These are phyloP conservation scores for Pan troglodytes DNA, from an alignment of 2,113 vertebrate genomes.

Conservation along the genomic window DNA sequence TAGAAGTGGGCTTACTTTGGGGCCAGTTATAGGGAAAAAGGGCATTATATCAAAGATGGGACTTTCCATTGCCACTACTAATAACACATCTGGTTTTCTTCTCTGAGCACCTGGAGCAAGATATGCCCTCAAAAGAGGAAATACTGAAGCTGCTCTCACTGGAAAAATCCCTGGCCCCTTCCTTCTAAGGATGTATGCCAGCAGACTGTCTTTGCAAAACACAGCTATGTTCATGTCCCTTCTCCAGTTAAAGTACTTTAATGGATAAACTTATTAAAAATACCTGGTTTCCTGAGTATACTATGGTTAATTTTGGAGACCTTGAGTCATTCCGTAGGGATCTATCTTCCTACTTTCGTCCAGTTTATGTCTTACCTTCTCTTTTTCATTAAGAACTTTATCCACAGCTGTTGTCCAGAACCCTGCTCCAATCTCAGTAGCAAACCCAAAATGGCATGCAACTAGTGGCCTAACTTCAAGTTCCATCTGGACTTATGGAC, in stretches of 20 bases:
- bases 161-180: not conserved
- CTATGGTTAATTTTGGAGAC: not conserved
- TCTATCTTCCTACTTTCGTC: not conserved
- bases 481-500: rapidly evolving
- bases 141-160: not conserved
- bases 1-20: not conserved
- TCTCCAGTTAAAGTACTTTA: not conserved
- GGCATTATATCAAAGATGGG: not conserved
- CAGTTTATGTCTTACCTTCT: not conserved
- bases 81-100: not conserved
- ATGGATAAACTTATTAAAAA: not conserved
- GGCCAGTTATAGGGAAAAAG: not conserved
- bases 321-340: not conserved
- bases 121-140: not conserved
- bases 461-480: not conserved
- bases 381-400: not conserved
- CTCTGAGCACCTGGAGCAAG: not conserved
- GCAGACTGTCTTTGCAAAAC: not conserved
- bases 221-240: not conserved
- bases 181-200: not conserved
- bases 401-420: not conserved
- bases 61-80: not conserved
- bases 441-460: not conserved
- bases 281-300: not conserved
- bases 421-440: not conserved